Percentiles rank a stretch among this genome's conserved stretches.
These are phyloP conservation scores for Channallabes apus DNA, from an alignment of 2,797 vertebrate species.

Conservation along the genomic window DNA sequence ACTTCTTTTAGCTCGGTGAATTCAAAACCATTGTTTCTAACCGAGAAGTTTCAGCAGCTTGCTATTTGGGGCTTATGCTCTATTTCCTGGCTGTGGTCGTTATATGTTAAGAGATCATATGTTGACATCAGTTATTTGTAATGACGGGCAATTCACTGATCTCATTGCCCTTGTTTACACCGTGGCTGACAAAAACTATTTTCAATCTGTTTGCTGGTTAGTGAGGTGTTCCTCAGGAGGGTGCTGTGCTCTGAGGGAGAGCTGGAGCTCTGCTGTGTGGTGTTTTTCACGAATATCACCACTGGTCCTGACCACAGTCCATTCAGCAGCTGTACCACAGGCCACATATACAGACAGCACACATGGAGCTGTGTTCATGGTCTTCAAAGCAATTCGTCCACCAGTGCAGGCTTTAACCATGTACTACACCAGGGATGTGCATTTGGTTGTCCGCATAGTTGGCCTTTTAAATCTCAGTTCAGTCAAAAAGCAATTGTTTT, in stretches of 20 bases:
- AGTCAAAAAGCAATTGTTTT: not conserved
- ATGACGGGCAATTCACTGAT: conserved; percentile 8
- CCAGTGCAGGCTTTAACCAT: not conserved
- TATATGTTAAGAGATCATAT: not conserved
- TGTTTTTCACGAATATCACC: conserved; percentile 44
- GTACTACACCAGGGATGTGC: not conserved
- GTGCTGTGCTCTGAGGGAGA: not conserved
- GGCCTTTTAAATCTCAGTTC: not conserved
- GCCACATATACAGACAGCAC: conserved; percentile 43
- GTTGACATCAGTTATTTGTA: conserved; percentile 18
- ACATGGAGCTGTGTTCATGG: not conserved
- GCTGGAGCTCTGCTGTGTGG: conserved; percentile 18
- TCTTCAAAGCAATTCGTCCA: not conserved
- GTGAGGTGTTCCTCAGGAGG: not conserved
- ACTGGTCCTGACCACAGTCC: conserved; percentile 59
- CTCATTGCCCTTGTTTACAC: conserved; percentile 31
- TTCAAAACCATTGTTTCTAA: not conserved
- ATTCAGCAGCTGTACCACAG: conserved; percentile 67
- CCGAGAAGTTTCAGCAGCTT: not conserved
- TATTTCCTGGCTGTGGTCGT: not conserved
- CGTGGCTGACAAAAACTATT: not conserved
- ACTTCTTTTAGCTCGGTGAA: not conserved
- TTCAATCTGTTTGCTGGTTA: not conserved
- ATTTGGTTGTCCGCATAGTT: not conserved
- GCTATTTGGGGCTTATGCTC: conserved; percentile 10